Evolutionary conservation across 2,113 vertebrate species (phyloP).

Genomic region (Clupea harengus): DNA sequence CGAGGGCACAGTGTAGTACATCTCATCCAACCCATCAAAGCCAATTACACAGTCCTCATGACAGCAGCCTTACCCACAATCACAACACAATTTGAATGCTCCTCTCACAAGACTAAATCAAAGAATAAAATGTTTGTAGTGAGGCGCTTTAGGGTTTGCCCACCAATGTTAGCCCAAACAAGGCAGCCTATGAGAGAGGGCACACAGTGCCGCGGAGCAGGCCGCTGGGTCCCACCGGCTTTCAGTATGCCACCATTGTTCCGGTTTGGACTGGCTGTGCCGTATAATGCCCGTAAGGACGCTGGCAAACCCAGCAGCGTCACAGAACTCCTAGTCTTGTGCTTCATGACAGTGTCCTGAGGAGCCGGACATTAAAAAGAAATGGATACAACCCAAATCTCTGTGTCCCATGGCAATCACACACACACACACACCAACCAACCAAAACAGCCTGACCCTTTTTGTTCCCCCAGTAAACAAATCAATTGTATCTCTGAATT

Average conservation of each 20-base stretch:
- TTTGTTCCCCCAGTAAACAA: not conserved
- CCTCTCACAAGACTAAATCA: slow-evolving; percentile 24
- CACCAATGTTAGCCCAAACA: slow-evolving; percentile 22
- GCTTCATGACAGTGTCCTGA: not conserved
- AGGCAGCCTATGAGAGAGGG: not conserved
- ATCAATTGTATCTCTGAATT: not conserved
- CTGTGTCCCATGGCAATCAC: not conserved
- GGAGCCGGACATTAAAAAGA: not conserved
- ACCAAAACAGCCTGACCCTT: not conserved
- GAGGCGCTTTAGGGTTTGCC: slow-evolving; percentile 28
- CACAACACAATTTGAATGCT: not conserved
- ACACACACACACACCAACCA: not conserved
- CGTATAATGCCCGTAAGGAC: not conserved
- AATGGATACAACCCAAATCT: not conserved
- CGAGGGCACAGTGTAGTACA: not conserved
- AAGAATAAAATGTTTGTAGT: slow-evolving; percentile 29
- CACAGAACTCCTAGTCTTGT: slow-evolving; percentile 13
- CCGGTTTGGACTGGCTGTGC: not conserved
- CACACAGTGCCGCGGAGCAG: not conserved
- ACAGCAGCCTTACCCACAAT: not conserved
- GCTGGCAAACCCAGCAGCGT: not conserved
- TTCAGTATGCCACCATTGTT: slow-evolving; percentile 32
- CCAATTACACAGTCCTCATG: not conserved
- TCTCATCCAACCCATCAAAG: not conserved
- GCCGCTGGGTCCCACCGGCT: not conserved